These are phyloP conservation scores for Leptoteleia sp. DNA, from an alignment of 1,140 invertebrate species.

Conservation along the genomic window DNA sequence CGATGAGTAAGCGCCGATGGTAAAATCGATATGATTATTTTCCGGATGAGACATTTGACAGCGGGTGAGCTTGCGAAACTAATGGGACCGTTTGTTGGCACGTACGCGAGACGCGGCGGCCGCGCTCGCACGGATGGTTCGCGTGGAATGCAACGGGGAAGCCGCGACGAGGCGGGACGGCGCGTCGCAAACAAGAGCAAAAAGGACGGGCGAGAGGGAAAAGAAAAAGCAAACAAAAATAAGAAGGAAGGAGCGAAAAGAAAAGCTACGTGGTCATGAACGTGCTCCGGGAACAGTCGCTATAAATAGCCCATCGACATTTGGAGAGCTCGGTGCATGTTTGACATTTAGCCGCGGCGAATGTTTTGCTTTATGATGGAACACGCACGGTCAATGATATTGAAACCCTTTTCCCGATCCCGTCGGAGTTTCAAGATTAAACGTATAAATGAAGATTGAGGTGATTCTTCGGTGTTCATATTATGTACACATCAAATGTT, in stretches of 20 bases:
- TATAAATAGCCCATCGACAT: slow-evolving; percentile 77
- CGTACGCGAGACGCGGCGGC: slow-evolving; percentile 8
- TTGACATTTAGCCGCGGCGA: slow-evolving; percentile 73
- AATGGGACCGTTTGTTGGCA: slow-evolving; percentile 40
- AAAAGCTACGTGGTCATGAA: slow-evolving; percentile 72
- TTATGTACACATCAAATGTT: no score
- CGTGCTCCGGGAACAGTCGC: slow-evolving; percentile 61
- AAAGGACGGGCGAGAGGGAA: neutral
- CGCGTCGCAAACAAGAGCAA: slow-evolving; percentile 6
- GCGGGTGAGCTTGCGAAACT: slow-evolving; percentile 7
- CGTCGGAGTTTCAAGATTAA: no score
- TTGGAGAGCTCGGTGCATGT: slow-evolving; percentile 70
- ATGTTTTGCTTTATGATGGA: slow-evolving; percentile 57
- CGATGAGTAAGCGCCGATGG: slow-evolving; percentile 41
- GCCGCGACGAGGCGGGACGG: neutral
- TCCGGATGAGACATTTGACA: slow-evolving; percentile 27
- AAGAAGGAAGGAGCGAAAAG: slow-evolving; percentile 1
- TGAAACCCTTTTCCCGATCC: slow-evolving; percentile 34
- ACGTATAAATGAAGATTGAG: no score
- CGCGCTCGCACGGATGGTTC: slow-evolving; percentile 12
- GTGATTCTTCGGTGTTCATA: no score
- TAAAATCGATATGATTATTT: slow-evolving; percentile 54
- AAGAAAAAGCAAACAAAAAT: slow-evolving; percentile 23
- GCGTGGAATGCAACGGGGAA: slow-evolving; percentile 42
- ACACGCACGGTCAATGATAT: slow-evolving; percentile 48